Evolutionary conservation across 2,797 vertebrate species (phyloP).

Genomic region (Rhinoraja longicauda): DNA sequence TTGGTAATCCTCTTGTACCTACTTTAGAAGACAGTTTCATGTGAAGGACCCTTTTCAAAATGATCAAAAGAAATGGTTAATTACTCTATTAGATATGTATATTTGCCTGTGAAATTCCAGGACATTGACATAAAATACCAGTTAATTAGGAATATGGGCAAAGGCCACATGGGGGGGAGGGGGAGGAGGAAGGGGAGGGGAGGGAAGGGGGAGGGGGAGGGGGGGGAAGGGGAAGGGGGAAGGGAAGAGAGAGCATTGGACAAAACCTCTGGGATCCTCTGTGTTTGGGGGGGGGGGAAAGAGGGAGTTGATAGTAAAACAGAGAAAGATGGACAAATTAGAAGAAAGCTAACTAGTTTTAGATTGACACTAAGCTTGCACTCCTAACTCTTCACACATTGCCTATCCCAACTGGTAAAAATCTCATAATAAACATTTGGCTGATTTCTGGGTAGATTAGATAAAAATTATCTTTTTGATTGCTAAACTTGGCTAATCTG

Average conservation of each 20-base stretch:
- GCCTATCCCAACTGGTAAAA: neutral
- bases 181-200: neutral
- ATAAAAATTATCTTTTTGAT: neutral
- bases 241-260: too few species aligned
- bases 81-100: neutral
- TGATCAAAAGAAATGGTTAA: neutral
- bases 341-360: neutral
- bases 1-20: neutral
- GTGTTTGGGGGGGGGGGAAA: neutral
- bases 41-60: neutral
- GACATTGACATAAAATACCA: neutral
- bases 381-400: neutral
- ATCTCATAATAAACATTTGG: neutral
- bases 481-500: neutral
- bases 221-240: neutral
- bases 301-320: neutral
- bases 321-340: constrained; percentile 5
- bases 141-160: neutral
- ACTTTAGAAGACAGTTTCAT: neutral
- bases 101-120: too few species aligned
- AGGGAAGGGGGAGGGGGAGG: too few species aligned
- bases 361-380: neutral
- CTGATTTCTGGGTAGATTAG: neutral
- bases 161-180: neutral
- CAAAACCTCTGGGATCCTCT: too few species aligned